A percentile compares a stretch with the other conserved stretches of the same genome.
phyloP scores from a whole-genome alignment of 2,888 invertebrate genomes.

The Dione juno region DNA sequence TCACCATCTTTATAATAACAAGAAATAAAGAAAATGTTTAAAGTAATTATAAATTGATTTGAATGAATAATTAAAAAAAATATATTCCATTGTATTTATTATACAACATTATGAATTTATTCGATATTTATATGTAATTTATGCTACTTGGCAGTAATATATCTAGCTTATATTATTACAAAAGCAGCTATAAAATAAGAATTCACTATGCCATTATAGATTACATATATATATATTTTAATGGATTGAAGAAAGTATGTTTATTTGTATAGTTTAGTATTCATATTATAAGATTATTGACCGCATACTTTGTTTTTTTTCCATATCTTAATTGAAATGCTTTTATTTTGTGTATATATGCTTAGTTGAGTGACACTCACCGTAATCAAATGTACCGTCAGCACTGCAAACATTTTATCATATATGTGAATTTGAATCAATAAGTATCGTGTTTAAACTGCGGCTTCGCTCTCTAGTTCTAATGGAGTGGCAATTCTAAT shows the following conservation, averaged over 20 bases:
- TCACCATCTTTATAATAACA: neutral
- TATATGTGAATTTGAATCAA: neutral
- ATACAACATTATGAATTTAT: too few relatives aligned
- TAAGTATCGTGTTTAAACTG: neutral
- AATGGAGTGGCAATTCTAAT: too few relatives aligned
- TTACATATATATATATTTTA: neutral
- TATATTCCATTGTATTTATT: too few relatives aligned
- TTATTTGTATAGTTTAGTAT: conserved; percentile 9
- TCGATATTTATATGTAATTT: too few relatives aligned
- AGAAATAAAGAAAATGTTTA: neutral
- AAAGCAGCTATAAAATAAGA: neutral
- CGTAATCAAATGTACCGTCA: too few relatives aligned
- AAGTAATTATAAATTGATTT: neutral
- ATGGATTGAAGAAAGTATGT: neutral
- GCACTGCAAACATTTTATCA: neutral
- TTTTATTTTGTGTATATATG: neutral
- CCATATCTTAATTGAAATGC: neutral
- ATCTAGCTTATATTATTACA: neutral
- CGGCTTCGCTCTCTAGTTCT: too few relatives aligned
- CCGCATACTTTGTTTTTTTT: neutral
- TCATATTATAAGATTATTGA: neutral
- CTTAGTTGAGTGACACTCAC: too few relatives aligned
- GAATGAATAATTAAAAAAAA: too few relatives aligned
- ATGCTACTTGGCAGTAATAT: too few relatives aligned
- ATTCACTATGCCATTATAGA: neutral